phyloP scores from a whole-genome alignment of 2,888 invertebrate genomes.

The Meghimatium bilineatum region DNA sequence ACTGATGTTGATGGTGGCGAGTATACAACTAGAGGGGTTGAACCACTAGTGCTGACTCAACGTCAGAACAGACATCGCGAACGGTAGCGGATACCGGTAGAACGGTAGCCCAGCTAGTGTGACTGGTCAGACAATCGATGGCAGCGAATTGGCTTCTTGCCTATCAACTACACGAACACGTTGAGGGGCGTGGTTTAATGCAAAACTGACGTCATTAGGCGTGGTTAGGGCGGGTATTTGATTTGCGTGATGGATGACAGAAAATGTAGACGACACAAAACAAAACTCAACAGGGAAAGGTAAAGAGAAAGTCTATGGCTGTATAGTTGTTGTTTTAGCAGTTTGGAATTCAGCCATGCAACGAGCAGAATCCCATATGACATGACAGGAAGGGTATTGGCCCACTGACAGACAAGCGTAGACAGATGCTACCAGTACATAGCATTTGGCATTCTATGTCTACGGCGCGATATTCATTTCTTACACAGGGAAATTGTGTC shows the following conservation, averaged over 20 bases:
- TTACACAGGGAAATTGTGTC: neutral
- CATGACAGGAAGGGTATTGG: slow-evolving; percentile 9
- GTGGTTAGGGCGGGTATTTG: neutral
- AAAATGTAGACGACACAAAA: too few species aligned
- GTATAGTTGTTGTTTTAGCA: slow-evolving; percentile 8
- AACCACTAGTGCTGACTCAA: neutral
- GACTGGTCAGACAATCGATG: slow-evolving; percentile 16
- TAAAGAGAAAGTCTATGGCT: neutral
- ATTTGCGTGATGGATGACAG: neutral
- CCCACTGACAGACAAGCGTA: slow-evolving; percentile 10
- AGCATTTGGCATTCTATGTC: neutral
- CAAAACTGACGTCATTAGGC: neutral
- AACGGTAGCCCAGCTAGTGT: neutral
- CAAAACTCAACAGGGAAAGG: neutral
- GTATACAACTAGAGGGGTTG: slow-evolving; percentile 7
- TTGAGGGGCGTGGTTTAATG: slow-evolving; percentile 9
- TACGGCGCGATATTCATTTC: neutral
- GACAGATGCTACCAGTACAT: slow-evolving; percentile 1
- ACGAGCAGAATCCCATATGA: slow-evolving; percentile 11
- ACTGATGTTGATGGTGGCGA: slow-evolving; percentile 7
- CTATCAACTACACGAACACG: neutral
- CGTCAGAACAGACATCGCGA: neutral
- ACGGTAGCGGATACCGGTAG: too few species aligned
- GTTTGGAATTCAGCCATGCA: slow-evolving; percentile 14
- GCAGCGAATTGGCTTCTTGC: slow-evolving; percentile 36